phyloP scores from a whole-genome alignment of 2,113 vertebrate genomes.

The Poecile atricapillus region DNA sequence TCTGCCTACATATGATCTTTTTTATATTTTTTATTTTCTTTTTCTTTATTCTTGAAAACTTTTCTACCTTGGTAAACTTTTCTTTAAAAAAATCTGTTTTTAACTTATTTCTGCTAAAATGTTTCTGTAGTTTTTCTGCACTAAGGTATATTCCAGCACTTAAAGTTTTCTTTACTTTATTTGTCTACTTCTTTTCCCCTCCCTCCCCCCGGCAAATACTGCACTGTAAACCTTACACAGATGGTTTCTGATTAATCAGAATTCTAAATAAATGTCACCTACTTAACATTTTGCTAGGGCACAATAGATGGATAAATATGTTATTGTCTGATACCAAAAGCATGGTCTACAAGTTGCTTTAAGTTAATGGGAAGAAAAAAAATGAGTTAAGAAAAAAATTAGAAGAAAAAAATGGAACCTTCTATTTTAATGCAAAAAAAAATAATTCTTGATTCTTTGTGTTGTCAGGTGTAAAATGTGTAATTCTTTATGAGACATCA shows the following conservation, averaged over 20 bases:
- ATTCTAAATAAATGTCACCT: not conserved
- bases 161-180: not conserved
- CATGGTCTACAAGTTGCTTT: not conserved
- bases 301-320: not conserved
- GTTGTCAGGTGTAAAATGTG: not conserved
- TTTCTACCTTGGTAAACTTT: not conserved
- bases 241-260: not conserved
- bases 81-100: not conserved
- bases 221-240: not conserved
- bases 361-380: not conserved
- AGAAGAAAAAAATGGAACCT: not conserved
- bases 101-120: not conserved
- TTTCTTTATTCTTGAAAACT: not conserved
- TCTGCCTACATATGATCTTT: not conserved
- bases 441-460: not conserved
- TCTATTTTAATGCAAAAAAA: not conserved
- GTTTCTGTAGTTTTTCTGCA: not conserved
- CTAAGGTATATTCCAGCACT: not conserved
- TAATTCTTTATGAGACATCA: not conserved
- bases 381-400: not conserved
- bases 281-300: not conserved
- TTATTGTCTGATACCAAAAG: not conserved
- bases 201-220: not conserved
- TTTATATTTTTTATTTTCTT: not conserved
- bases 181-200: not conserved